Conservation (phyloP, 2,113 vertebrate genomes). For the Egretta garzetta region DNA sequence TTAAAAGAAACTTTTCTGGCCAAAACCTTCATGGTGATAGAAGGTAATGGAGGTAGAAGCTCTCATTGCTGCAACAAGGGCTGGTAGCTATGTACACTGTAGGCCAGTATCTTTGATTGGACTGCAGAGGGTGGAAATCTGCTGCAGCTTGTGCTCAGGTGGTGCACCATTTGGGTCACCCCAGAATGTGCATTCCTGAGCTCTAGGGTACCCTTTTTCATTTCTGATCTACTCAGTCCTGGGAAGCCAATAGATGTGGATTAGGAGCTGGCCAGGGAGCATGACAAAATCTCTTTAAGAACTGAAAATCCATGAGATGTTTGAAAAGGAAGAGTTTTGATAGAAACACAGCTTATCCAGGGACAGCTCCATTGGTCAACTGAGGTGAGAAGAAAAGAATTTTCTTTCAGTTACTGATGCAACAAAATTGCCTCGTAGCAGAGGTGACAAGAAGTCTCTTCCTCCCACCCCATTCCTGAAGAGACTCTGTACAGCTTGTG, state of each 20-base stretch:
- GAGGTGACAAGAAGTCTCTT: background rate
- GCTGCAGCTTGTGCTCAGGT: background rate
- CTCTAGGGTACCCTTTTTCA: background rate
- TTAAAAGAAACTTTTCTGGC: background rate
- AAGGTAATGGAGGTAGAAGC: background rate
- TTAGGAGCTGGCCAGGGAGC: background rate
- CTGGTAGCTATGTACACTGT: rapidly evolving
- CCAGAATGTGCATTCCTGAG: background rate
- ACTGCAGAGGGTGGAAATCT: background rate
- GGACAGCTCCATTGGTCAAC: background rate
- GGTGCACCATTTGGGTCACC: background rate
- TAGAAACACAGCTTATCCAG: background rate
- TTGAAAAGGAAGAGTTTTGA: background rate
- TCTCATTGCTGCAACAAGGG: background rate
- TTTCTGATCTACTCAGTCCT: background rate
- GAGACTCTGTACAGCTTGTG: background rate
- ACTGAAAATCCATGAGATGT: background rate
- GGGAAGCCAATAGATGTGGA: background rate
- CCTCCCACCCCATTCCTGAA: background rate
- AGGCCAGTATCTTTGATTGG: background rate
- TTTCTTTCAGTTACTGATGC: background rate
- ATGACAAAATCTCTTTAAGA: background rate
- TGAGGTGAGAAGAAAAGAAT: background rate
- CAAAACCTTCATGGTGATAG: background rate
- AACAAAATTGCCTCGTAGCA: background rate